phyloP scores from a whole-genome alignment of 2,797 vertebrate species.

The Crocodylus rhombifer region DNA sequence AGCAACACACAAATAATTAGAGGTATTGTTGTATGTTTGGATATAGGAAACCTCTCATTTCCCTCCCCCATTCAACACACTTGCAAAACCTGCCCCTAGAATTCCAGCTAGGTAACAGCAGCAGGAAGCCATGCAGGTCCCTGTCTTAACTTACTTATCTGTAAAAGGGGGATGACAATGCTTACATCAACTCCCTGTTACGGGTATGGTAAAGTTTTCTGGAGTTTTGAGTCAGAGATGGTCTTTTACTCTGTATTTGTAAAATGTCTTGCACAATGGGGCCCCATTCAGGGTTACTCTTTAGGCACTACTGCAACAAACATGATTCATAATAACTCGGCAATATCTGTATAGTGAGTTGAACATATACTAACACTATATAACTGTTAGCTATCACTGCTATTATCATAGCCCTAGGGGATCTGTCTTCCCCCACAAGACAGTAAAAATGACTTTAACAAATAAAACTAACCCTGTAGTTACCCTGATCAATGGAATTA shows the following conservation, averaged over 20 bases:
- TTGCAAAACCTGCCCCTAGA: accelerated
- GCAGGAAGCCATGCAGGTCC: neutral
- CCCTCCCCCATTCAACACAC: neutral
- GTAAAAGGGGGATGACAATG: accelerated
- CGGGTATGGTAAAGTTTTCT: neutral
- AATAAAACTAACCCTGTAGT: neutral
- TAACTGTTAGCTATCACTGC: neutral
- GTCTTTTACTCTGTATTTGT: neutral
- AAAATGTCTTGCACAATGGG: neutral
- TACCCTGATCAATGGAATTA: neutral
- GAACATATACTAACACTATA: neutral
- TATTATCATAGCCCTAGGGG: neutral
- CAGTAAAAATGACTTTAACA: neutral
- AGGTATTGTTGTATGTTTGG: neutral
- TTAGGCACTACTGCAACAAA: neutral
- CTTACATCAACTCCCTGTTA: neutral
- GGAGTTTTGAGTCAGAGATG: neutral
- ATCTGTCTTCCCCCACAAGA: neutral
- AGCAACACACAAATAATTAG: constrained; percentile 19
- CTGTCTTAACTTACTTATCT: neutral
- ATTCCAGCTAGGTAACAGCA: neutral
- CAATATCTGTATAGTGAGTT: neutral
- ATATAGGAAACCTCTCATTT: neutral
- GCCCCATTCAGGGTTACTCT: neutral
- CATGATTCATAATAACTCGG: neutral